Conservation (phyloP, 2,113 vertebrate genomes). For the Numenius arquata region DNA sequence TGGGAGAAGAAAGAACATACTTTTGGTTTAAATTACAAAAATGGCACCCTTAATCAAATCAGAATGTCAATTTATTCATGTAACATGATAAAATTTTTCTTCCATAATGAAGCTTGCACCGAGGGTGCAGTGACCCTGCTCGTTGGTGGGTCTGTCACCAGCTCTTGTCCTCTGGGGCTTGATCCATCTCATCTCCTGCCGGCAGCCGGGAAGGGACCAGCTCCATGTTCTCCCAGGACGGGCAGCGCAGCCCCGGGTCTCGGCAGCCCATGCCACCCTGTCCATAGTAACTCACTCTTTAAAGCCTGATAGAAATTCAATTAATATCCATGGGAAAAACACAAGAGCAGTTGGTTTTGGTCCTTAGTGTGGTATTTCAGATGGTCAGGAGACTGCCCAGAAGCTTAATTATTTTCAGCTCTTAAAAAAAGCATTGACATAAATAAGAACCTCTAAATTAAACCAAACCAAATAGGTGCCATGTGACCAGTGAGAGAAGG, state of each 20-base stretch:
- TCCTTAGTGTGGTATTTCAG: not conserved
- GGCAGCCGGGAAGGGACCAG: not conserved
- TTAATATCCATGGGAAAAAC: not conserved
- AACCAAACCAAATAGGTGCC: not conserved
- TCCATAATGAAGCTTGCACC: fast-evolving
- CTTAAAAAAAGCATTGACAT: not conserved
- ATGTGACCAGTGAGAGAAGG: not conserved
- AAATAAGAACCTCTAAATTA: not conserved
- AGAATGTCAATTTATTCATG: not conserved
- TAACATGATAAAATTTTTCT: not conserved
- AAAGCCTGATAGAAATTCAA: not conserved
- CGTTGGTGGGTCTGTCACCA: not conserved
- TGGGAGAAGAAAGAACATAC: not conserved
- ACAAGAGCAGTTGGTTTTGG: not conserved
- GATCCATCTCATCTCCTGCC: not conserved
- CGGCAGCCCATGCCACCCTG: not conserved
- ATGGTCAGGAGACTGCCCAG: not conserved
- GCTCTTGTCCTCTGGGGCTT: not conserved
- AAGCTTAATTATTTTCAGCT: not conserved
- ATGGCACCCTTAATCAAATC: not conserved
- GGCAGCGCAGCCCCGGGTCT: not conserved
- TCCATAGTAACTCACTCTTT: not conserved
- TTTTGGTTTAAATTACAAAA: not conserved
- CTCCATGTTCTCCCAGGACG: not conserved
- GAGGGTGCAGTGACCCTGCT: not conserved